Evolutionary conservation across 2,113 vertebrate genomes (phyloP), one percentile per base, ranked within the genome.

Genomic region (Chloebia gouldiae): DNA sequence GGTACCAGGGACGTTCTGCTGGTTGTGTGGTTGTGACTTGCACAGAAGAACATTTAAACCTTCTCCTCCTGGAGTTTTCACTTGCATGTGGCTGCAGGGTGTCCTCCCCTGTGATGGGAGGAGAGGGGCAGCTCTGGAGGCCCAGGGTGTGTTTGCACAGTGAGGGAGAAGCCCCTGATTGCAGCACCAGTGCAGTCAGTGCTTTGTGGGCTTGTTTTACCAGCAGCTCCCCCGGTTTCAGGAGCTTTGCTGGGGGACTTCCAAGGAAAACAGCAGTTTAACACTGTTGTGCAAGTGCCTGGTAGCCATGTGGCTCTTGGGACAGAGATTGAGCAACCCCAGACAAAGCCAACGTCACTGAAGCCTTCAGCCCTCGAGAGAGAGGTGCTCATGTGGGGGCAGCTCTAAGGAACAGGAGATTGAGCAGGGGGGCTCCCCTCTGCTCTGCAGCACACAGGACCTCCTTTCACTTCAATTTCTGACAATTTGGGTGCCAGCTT

Each of bases 31-130:
- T 8, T 23, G 35, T 35, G 72, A 18, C 11, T 42, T 40, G 35
- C 50, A 11, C 23, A 39, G 35, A 12, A 17, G 18, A 42, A 20
- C 1, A 2, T n/a, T 84, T 11, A 31, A 66, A 10, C 4, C 35
- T 73, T 20, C 39, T 56, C 25, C 14, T 69, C 11, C 53, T 50
- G 76, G 44, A 56, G 22, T 10, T 24, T 19, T 33, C 7, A 7
- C 1, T 0, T 4, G 39, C 10, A 7, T 3, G 2, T 40, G 44
- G 47, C 83, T 78, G 54, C 31, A n/a, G 35, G 0, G 6, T 42
- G 68, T 72, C 37, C 39, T 49, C 19, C 27, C 14, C 3, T 6
- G 44, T 27, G 63, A 10, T 54, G 39, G 33, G 57, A 35, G 47
- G 19, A 42, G 54, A 40, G 24, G 39, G 14, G 8, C 17, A 24